Evolutionary conservation across 2,888 invertebrate genomes (phyloP).

Genomic region (Craniophora ligustri): DNA sequence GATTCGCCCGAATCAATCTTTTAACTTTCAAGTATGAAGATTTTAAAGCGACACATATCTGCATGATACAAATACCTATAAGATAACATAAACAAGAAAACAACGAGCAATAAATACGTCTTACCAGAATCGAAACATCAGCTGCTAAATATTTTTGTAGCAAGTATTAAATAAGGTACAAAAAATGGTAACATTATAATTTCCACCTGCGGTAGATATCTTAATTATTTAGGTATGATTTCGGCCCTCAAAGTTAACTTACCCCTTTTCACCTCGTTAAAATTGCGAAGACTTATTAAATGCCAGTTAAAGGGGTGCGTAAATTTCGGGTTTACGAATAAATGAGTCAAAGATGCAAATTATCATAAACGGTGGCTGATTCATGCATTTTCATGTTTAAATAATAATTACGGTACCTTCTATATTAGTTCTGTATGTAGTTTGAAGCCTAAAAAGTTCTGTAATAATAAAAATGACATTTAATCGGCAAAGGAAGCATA

Average conservation of each 20-base stretch:
- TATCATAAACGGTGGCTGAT: conserved; percentile 53
- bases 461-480: neutral
- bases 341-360: conserved; percentile 54
- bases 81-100: no score
- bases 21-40: no score
- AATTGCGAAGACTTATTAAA: conserved; percentile 58
- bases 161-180: neutral
- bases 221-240: conserved; percentile 53
- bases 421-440: neutral
- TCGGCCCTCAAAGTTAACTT: conserved; percentile 41
- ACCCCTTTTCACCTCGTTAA: conserved; percentile 53
- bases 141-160: no score
- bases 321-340: conserved; percentile 49
- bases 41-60: no score
- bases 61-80: no score
- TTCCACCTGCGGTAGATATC: conserved; percentile 20
- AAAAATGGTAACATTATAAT: conserved; percentile 17
- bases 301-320: conserved; percentile 44
- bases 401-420: conserved; percentile 31
- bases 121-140: neutral
- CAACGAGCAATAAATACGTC: no score
- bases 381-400: conserved; percentile 47
- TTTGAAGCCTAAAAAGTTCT: neutral
- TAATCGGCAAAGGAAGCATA: no score
- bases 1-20: no score